phyloP scores from a whole-genome alignment of 2,113 vertebrate species.

The Oncorhynchus mykiss region DNA sequence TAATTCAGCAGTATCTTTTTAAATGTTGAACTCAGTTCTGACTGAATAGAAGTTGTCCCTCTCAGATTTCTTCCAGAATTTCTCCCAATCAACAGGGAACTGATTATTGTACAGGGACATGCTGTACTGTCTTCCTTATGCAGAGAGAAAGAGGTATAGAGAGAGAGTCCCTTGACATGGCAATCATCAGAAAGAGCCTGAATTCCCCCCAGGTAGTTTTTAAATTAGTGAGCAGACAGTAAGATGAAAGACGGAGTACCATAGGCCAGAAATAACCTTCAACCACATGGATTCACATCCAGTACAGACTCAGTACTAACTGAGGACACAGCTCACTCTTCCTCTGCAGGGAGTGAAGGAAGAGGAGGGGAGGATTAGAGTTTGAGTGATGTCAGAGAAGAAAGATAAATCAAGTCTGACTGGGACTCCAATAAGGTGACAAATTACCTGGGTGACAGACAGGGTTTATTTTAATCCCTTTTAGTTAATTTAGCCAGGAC shows the following conservation, averaged over 20 bases:
- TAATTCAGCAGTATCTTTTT: no score
- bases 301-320: slow-evolving; percentile 26
- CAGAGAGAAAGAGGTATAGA: not conserved
- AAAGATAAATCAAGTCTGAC: slow-evolving; percentile 64
- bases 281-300: slow-evolving; percentile 55
- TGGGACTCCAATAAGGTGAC: slow-evolving; percentile 51
- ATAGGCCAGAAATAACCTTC: slow-evolving; percentile 58
- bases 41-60: not conserved
- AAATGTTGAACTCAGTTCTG: not conserved
- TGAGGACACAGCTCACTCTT: slow-evolving; percentile 37
- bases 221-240: slow-evolving; percentile 62
- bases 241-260: slow-evolving; percentile 46
- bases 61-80: not conserved
- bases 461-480: slow-evolving; percentile 53
- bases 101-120: slow-evolving; percentile 39
- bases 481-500: slow-evolving; percentile 50
- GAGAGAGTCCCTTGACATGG: slow-evolving; percentile 40
- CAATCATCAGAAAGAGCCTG: slow-evolving; percentile 44
- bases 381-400: slow-evolving; percentile 57
- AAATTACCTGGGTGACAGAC: slow-evolving; percentile 51
- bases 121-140: slow-evolving; percentile 38
- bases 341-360: slow-evolving; percentile 18
- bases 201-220: slow-evolving; percentile 48
- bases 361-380: slow-evolving; percentile 41
- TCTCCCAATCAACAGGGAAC: slow-evolving; percentile 34